Conservation (phyloP, 2,888 invertebrate species). For the Heliconius hortense region DNA sequence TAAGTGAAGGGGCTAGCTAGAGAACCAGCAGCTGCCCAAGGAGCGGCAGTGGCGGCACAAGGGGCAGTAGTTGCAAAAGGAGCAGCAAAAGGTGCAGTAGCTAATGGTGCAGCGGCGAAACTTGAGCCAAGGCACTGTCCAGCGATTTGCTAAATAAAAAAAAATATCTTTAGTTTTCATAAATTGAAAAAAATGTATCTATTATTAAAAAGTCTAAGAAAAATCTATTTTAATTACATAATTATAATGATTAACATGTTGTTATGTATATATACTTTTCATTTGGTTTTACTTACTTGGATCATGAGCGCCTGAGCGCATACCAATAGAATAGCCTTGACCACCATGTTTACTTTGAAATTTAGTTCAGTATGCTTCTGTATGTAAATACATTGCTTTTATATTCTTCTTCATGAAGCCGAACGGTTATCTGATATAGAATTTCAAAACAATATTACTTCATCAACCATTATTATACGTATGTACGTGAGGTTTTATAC, state of each 20-base stretch:
- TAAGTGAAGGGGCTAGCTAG: constrained; percentile 6
- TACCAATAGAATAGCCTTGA: constrained; percentile 47
- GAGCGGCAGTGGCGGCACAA: constrained; percentile 7
- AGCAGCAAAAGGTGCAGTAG: constrained; percentile 35
- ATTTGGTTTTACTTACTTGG: constrained; percentile 44
- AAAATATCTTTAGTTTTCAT: neutral
- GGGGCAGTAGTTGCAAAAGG: constrained; percentile 14
- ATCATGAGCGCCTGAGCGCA: constrained; percentile 50
- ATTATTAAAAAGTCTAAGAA: neutral
- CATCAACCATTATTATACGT: neutral
- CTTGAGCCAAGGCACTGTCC: constrained; percentile 38
- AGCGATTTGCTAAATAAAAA: constrained; percentile 43
- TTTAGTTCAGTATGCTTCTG: neutral
- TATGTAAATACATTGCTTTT: neutral
- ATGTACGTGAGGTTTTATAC: neutral
- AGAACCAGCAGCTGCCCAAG: constrained; percentile 25
- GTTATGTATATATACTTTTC: too few relatives aligned
- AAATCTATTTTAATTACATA: neutral
- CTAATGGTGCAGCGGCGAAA: constrained; percentile 11
- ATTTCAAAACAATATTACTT: constrained; percentile 3
- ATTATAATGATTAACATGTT: neutral
- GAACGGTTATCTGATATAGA: neutral
- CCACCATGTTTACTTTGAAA: constrained; percentile 43
- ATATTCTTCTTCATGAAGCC: neutral
- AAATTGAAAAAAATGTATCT: too few relatives aligned